Evolutionary conservation across 2,797 vertebrate species (phyloP).

Genomic region (Pelochelys cantorii): DNA sequence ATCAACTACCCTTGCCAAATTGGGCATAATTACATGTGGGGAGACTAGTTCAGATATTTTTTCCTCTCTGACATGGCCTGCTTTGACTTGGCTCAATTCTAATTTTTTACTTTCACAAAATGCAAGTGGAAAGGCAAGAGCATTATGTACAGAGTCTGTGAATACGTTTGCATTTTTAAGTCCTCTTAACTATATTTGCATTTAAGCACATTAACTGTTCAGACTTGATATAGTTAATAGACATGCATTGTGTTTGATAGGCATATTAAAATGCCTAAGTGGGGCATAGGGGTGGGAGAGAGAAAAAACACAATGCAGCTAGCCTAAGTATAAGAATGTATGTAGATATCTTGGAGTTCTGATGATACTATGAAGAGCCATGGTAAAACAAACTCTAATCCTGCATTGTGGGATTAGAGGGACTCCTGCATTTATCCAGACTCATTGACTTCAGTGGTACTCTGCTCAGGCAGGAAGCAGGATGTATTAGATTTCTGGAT

Average conservation of each 20-base stretch:
- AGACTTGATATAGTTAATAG: background rate
- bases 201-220: background rate
- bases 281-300: background rate
- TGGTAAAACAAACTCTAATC: background rate
- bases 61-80: background rate
- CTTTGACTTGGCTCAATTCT: accelerated
- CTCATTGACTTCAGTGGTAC: background rate
- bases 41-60: background rate
- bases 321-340: background rate
- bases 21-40: background rate
- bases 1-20: background rate
- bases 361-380: accelerated
- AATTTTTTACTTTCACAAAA: background rate
- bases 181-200: accelerated
- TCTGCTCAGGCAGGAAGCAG: background rate
- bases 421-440: background rate
- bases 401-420: too few relatives aligned
- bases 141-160: accelerated
- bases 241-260: background rate
- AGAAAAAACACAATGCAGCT: background rate
- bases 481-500: background rate
- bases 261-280: background rate
- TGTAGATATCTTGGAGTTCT: background rate
- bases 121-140: background rate
- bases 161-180: background rate